Conservation (phyloP, 30 jellyfish, hydroid and myxozoan species). For the Rhopilema esculentum region DNA sequence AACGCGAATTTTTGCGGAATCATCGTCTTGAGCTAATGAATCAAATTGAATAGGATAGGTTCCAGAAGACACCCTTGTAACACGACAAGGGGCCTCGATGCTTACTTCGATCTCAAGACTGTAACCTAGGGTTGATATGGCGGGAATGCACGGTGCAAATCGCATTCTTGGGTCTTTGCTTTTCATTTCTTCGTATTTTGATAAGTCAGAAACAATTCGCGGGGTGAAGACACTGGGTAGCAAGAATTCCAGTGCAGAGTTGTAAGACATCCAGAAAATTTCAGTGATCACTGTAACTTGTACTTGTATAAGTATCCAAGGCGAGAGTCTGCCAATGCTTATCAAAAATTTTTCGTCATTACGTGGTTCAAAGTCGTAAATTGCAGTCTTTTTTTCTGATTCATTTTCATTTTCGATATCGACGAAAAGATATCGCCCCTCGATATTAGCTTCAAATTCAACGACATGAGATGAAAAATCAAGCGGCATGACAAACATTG, state of each 20-base stretch:
- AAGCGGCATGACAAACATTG: slow-evolving; percentile 85
- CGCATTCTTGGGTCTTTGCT: background rate
- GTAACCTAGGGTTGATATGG: slow-evolving; percentile 89
- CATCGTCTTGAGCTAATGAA: slow-evolving; percentile 86
- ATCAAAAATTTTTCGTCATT: slow-evolving; percentile 76
- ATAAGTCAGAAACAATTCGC: slow-evolving; percentile 38
- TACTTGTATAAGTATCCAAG: slow-evolving; percentile 86
- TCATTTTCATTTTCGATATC: slow-evolving; percentile 67
- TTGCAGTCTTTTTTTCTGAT: slow-evolving; percentile 31
- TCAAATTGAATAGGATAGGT: slow-evolving; percentile 88
- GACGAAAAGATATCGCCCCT: slow-evolving; percentile 82
- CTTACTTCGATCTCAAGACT: slow-evolving; percentile 80
- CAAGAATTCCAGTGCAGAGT: slow-evolving; percentile 65
- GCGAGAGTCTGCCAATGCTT: slow-evolving; percentile 89
- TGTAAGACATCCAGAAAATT: slow-evolving; percentile 54
- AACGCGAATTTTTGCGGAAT: slow-evolving; percentile 86
- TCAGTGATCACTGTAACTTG: slow-evolving; percentile 87
- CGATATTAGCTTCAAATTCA: slow-evolving; percentile 92
- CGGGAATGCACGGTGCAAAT: slow-evolving; percentile 33
- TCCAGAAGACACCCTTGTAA: slow-evolving; percentile 90
- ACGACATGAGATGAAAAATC: slow-evolving; percentile 80
- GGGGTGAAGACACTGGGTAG: slow-evolving; percentile 94
- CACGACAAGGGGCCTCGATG: slow-evolving; percentile 98
- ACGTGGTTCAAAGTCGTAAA: slow-evolving; percentile 58
- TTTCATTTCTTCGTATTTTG: slow-evolving; percentile 13